These are phyloP conservation scores for Salvelinus fontinalis DNA, from an alignment of 2,113 vertebrate genomes.

Conservation along the genomic window DNA sequence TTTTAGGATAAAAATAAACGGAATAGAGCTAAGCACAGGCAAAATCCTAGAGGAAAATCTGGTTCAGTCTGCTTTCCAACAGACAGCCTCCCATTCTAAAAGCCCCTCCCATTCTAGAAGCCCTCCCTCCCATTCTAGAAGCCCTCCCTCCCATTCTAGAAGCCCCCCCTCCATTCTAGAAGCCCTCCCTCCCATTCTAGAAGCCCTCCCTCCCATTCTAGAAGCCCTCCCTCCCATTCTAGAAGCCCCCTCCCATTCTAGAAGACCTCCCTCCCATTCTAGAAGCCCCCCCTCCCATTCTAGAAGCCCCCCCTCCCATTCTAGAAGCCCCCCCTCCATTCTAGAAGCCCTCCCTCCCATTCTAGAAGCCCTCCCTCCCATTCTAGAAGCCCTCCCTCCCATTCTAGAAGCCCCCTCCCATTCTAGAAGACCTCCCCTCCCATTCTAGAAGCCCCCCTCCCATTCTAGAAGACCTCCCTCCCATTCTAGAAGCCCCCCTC, in stretches of 20 bases:
- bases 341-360: neutral
- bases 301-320: neutral
- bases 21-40: no score
- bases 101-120: no score
- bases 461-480: no score
- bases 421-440: neutral
- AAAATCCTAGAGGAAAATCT: no score
- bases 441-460: neutral
- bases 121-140: no score
- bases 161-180: no score
- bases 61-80: no score
- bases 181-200: no score
- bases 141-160: no score
- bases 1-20: no score
- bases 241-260: neutral
- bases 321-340: neutral
- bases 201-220: neutral
- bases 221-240: constrained; percentile 9
- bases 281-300: neutral
- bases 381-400: neutral
- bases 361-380: neutral
- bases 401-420: neutral
- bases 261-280: neutral
- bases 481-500: no score
- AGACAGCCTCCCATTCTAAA: no score